A percentile compares a stretch with the other conserved stretches of the same genome.
These are phyloP conservation scores for Oryctes rhinoceros DNA, from an alignment of 1,140 invertebrate species.

Conservation along the genomic window DNA sequence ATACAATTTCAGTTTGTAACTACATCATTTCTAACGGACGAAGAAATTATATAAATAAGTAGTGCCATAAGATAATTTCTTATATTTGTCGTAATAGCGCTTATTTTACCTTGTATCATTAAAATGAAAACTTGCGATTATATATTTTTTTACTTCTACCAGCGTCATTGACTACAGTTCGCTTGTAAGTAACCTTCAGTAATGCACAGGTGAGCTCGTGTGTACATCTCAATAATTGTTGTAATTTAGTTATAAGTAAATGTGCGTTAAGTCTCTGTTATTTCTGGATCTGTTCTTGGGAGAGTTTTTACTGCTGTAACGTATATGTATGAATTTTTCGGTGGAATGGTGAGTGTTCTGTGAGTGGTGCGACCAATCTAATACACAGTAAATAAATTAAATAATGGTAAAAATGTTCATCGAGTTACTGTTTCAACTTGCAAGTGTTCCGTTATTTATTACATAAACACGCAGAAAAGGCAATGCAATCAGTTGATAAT, in stretches of 20 bases:
- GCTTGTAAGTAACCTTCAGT: constrained; percentile 24
- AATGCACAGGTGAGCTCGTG: constrained; percentile 24
- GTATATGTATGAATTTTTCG: background rate
- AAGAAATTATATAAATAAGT: too few relatives aligned
- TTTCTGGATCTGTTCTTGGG: background rate
- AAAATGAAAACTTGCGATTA: constrained; percentile 2
- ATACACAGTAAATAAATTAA: background rate
- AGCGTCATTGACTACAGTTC: constrained; percentile 26
- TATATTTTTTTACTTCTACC: constrained; percentile 7
- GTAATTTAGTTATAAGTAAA: constrained; percentile 10
- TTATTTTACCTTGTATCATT: constrained; percentile 6
- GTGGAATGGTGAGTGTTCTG: background rate
- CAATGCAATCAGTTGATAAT: background rate
- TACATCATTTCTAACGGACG: too few relatives aligned
- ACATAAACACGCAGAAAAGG: background rate
- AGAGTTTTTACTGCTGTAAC: background rate
- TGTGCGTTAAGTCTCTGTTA: constrained; percentile 1
- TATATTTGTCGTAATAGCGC: background rate
- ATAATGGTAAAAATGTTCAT: background rate
- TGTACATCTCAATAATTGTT: constrained; percentile 27
- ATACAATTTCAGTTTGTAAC: background rate
- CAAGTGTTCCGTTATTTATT: too few relatives aligned
- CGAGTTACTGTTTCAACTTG: background rate
- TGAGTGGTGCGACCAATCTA: background rate
- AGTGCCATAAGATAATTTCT: too few relatives aligned